Conservation (phyloP, 1,140 invertebrate species). For the Dendroctonus valens region DNA sequence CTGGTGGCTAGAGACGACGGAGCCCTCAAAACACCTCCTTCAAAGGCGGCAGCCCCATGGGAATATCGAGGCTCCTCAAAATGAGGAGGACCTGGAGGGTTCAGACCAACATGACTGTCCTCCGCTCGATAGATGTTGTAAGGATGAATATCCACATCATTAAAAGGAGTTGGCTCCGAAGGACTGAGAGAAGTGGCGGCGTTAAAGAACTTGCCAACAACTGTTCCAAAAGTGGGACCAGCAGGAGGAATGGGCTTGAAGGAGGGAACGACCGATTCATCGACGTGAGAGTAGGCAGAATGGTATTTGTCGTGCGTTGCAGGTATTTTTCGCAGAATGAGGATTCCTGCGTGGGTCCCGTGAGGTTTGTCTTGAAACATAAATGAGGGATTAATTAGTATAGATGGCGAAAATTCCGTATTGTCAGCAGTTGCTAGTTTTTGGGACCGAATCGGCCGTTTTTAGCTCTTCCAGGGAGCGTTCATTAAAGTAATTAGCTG, state of each 20-base stretch:
- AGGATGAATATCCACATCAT: conserved; percentile 13
- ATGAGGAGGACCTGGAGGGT: conserved; percentile 4
- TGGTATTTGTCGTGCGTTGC: conserved; percentile 25
- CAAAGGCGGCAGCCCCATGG: background rate
- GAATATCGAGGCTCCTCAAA: conserved; percentile 21
- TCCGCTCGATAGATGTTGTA: conserved; percentile 2
- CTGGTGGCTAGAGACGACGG: conserved; percentile 1
- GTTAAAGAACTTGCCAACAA: conserved; percentile 41
- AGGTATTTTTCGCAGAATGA: conserved; percentile 44
- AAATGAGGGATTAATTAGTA: background rate
- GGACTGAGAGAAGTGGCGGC: conserved; percentile 40
- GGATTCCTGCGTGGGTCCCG: conserved; percentile 37
- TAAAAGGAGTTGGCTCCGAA: conserved; percentile 34
- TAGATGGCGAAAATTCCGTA: too few species aligned
- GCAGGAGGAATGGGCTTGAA: conserved; percentile 33
- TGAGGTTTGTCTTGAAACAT: conserved; percentile 38
- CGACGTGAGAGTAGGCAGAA: conserved; percentile 17
- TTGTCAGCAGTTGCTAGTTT: too few species aligned
- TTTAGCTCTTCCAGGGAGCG: too few species aligned
- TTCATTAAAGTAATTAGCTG: too few species aligned
- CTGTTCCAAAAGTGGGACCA: conserved; percentile 36
- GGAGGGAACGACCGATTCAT: conserved; percentile 31
- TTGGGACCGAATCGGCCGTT: too few species aligned
- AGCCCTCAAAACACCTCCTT: conserved; percentile 1
- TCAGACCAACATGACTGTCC: conserved; percentile 10